Percentiles rank a stretch among this genome's conserved stretches.
phyloP scores from a whole-genome alignment of 2,797 vertebrate genomes.

The Pteronotus mesoamericanus region DNA sequence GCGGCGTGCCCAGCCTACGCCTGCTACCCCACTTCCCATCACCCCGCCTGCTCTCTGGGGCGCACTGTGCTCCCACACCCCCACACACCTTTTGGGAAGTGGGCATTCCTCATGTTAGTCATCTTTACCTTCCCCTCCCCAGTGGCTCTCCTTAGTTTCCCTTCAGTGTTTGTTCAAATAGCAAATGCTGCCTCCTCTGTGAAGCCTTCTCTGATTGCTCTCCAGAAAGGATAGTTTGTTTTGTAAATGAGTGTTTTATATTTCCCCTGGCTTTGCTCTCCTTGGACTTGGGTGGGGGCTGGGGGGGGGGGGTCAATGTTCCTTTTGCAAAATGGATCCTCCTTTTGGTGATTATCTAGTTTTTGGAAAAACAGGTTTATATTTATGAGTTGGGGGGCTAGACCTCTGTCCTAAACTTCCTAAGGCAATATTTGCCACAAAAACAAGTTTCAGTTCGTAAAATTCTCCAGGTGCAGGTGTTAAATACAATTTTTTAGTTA shows the following conservation, averaged over 20 bases:
- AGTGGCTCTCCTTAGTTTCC: neutral
- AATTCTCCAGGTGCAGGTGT: neutral
- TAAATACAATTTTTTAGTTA: neutral
- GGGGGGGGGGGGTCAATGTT: neutral
- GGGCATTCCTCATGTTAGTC: neutral
- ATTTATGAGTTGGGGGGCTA: neutral
- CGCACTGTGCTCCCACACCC: neutral
- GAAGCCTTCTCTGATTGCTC: neutral
- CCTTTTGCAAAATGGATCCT: neutral
- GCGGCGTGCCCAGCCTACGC: neutral
- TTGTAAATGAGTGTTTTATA: neutral
- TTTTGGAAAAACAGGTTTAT: neutral
- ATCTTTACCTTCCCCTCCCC: neutral
- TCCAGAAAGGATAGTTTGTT: neutral
- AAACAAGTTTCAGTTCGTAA: neutral
- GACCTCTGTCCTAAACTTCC: neutral
- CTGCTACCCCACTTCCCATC: neutral
- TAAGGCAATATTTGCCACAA: neutral
- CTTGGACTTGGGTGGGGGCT: neutral
- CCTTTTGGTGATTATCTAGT: neutral
- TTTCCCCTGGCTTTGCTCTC: neutral
- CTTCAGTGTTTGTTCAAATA: neutral
- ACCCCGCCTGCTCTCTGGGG: accelerated
- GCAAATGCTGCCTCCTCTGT: neutral
- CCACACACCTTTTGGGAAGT: neutral